phyloP scores from a whole-genome alignment of 2,888 invertebrate genomes.

The Apamea monoglypha region DNA sequence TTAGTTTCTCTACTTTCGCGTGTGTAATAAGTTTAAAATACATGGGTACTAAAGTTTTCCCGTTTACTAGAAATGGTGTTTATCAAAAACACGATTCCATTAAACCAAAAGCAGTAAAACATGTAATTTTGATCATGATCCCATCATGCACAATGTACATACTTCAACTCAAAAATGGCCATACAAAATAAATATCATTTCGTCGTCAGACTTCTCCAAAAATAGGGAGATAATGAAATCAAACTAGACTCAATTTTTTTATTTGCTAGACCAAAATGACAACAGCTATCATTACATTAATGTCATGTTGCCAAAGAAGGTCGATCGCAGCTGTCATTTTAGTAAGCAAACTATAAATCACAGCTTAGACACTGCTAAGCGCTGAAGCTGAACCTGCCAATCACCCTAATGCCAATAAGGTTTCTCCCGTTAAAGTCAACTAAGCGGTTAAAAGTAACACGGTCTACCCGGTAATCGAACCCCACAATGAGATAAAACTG shows the following conservation, averaged over 20 bases:
- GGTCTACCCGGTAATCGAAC: constrained; percentile 66
- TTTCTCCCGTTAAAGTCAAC: constrained; percentile 58
- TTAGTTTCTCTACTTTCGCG: constrained; percentile 16
- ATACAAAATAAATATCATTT: background rate
- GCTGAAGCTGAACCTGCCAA: constrained; percentile 34
- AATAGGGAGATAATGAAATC: background rate
- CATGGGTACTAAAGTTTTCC: background rate
- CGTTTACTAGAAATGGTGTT: background rate
- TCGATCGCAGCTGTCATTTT: too few relatives aligned
- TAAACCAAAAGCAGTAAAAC: background rate
- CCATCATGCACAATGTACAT: background rate
- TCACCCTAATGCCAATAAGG: constrained; percentile 47
- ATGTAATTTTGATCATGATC: background rate
- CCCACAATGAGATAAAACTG: constrained; percentile 71
- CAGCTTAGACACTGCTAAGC: background rate
- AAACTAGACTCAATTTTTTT: background rate
- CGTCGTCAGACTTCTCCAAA: background rate
- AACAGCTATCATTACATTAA: too few relatives aligned
- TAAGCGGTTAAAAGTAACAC: constrained; percentile 67
- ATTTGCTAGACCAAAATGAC: too few relatives aligned
- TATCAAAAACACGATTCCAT: background rate
- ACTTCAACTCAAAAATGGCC: background rate
- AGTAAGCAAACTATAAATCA: too few relatives aligned
- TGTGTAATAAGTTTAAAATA: constrained; percentile 3
- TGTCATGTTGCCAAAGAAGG: too few relatives aligned